A percentile compares a stretch with the other conserved stretches of the same genome.
Conservation (phyloP, 2,113 vertebrate genomes). For the Anguilla japonica region DNA sequence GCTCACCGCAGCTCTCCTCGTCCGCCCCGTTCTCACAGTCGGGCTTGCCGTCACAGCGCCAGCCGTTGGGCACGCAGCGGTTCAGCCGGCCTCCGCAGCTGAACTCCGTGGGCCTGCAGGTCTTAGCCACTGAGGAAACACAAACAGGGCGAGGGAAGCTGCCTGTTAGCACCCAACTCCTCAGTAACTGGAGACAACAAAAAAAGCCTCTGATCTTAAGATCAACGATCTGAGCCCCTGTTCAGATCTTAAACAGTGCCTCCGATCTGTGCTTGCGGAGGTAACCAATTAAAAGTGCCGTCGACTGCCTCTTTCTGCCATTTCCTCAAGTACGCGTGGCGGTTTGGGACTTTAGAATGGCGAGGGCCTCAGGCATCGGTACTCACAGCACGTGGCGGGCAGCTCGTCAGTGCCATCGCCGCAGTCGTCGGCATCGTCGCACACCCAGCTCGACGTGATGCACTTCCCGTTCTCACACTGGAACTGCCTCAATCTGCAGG, state of each 20-base stretch:
- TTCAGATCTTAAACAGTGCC: background rate
- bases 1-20: conserved; percentile 78
- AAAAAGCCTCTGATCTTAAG: background rate
- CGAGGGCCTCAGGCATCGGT: background rate
- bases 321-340: background rate
- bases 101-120: conserved; percentile 66
- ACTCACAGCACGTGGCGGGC: conserved; percentile 70
- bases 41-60: conserved; percentile 76
- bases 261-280: background rate
- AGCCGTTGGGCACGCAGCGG: conserved; percentile 71
- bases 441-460: conserved; percentile 76
- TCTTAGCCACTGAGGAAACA: conserved; percentile 59
- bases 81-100: conserved; percentile 67
- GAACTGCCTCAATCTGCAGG: conserved; percentile 68
- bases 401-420: conserved; percentile 76
- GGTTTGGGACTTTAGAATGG: background rate
- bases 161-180: background rate
- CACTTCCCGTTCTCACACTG: conserved; percentile 74
- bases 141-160: background rate
- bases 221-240: no score
- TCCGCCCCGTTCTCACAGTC: conserved; percentile 80
- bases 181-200: background rate
- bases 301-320: background rate
- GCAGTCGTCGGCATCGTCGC: conserved; percentile 78
- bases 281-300: background rate